phyloP scores from a whole-genome alignment of 1,140 invertebrate species.

The Danaus melanippus region DNA sequence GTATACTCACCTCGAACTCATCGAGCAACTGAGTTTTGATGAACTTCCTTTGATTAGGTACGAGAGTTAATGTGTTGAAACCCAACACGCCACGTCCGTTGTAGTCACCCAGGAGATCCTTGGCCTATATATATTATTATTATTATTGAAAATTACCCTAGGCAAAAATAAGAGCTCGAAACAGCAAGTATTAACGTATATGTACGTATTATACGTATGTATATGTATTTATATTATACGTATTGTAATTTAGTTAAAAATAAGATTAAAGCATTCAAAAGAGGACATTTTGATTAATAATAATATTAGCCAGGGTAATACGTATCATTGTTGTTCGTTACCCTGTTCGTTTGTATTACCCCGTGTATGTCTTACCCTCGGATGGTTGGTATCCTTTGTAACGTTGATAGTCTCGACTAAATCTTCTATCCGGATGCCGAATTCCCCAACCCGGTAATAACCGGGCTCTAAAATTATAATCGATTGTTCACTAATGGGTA shows the following conservation, averaged over 20 bases:
- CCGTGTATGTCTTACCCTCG: slow-evolving; percentile 30
- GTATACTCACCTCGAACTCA: slow-evolving; percentile 80
- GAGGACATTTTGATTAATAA: no score
- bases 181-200: no score
- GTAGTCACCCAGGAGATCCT: slow-evolving; percentile 74
- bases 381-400: slow-evolving; percentile 36
- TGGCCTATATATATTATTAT: slow-evolving; percentile 30
- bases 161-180: no score
- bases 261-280: no score
- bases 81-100: slow-evolving; percentile 85
- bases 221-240: no score
- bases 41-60: slow-evolving; percentile 93
- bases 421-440: slow-evolving; percentile 96
- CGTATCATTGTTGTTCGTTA: no score
- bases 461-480: slow-evolving; percentile 78
- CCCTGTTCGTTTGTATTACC: no score
- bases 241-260: no score
- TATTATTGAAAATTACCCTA: no score
- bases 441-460: slow-evolving; percentile 86
- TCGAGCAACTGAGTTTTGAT: slow-evolving; percentile 85
- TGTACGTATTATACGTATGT: no score
- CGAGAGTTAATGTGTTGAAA: slow-evolving; percentile 93
- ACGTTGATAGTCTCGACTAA: slow-evolving; percentile 77
- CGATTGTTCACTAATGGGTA: slow-evolving; percentile 5
- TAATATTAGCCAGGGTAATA: no score